phyloP scores from a whole-genome alignment of 2,888 invertebrate genomes.

The Spilarctia lutea region DNA sequence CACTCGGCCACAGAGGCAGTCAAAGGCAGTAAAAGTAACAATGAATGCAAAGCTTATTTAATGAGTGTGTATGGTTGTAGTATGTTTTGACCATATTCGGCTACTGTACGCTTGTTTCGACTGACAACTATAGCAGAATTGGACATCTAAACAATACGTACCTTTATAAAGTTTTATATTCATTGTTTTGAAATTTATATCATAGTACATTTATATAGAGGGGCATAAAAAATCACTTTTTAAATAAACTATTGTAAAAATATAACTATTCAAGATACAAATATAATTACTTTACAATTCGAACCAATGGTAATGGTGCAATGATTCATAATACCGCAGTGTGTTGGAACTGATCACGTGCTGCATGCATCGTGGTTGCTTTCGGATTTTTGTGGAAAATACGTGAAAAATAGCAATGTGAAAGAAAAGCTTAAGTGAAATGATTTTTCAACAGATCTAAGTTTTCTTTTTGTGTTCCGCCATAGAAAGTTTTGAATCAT shows the following conservation, averaged over 20 bases:
- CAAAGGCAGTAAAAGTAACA: no score
- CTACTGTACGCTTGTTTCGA: no score
- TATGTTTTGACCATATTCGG: no score
- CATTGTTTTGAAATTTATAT: no score
- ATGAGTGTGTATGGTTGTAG: no score
- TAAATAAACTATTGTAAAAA: background rate
- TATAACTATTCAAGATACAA: background rate
- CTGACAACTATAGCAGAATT: no score
- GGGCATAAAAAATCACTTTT: background rate
- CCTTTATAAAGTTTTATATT: no score
- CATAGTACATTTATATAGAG: background rate
- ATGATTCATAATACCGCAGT: conserved; percentile 13
- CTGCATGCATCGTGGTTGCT: conserved; percentile 35
- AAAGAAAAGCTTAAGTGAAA: background rate
- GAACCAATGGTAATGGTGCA: conserved; percentile 7
- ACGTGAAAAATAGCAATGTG: conserved; percentile 24
- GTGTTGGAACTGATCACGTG: conserved; percentile 29
- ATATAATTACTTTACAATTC: background rate
- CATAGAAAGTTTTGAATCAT: background rate
- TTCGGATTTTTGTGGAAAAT: conserved; percentile 39
- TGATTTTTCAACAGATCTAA: background rate
- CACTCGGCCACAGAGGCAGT: no score
- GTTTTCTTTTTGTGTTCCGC: background rate
- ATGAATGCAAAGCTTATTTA: no score
- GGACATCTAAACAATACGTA: no score